Base-by-base conservation (phyloP, 2,113 vertebrate species). In the Phyllopteryx taeniolatus region DNA sequence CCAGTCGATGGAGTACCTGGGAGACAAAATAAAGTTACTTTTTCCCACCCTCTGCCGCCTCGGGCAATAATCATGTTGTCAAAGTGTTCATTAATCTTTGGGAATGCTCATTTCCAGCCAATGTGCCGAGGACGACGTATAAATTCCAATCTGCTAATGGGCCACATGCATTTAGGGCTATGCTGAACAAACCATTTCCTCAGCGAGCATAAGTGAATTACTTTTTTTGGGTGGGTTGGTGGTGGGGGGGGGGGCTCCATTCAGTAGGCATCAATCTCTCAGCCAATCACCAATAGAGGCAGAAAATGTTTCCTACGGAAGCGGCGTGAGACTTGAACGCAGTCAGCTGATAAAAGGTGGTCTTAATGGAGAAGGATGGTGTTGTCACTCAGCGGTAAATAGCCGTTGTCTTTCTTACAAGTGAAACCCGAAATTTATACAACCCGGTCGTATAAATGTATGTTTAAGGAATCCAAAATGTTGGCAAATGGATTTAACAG, bases 1-100 rank as follows among this genome's bases (percentile, higher is more conserved):
- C 95, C 94, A 95, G 87, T 99, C 97, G 46, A 97, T 95, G 89
- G 96, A 96, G 84, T 99, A 99, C 90, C 98, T 99, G 88, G 7
- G 60, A 72, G 66, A 79, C 69, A 79, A 80, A 14, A 42, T 15
- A 43, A 20, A 14, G 11, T 49, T 19, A 47, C 85, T 70, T 81
- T 49, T 1, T 65, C 76, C 75, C 54, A 44, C 49, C 17, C 6
- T 53, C 49, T 17, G 5, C 2, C 69, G 68, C 46, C 73, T 80
- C 77, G 67, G 83, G 76, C 75, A 78, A 65, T 65, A 79, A 85
- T 75, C 78, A 85, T 79, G 68, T 74, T 81, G 81, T 84, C 82
- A 78, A 77, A 79, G 79, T 67, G 75, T 79, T 85, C 85, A 87
- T 89, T 84, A 88, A 76, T 89, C 86, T 86, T 82, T 74, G 85